Conservation (phyloP, 2,888 invertebrate species). For the Sarcophaga carnaria region DNA sequence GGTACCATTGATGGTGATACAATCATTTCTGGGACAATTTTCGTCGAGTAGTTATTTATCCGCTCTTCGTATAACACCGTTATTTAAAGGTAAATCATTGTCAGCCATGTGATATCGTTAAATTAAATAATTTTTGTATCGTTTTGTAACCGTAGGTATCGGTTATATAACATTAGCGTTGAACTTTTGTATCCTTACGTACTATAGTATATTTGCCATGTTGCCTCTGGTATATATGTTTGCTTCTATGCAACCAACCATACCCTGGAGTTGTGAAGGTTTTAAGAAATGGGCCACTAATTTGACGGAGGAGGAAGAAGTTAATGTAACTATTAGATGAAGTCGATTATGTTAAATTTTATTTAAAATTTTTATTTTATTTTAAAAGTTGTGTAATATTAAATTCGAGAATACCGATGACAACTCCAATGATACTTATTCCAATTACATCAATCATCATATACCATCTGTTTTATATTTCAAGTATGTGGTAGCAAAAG, state of each 20-base stretch:
- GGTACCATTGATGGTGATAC: slow-evolving; percentile 93
- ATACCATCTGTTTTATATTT: slow-evolving; percentile 76
- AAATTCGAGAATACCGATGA: slow-evolving; percentile 38
- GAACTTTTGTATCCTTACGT: slow-evolving; percentile 89
- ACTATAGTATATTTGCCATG: slow-evolving; percentile 91
- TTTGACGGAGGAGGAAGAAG: slow-evolving; percentile 58
- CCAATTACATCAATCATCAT: slow-evolving; percentile 59
- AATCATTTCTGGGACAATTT: slow-evolving; percentile 94
- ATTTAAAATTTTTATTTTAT: neutral
- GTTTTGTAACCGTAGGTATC: slow-evolving; percentile 84
- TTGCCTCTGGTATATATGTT: slow-evolving; percentile 91
- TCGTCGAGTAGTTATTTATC: slow-evolving; percentile 91
- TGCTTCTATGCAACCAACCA: slow-evolving; percentile 85
- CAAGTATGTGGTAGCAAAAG: slow-evolving; percentile 66
- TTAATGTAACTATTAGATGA: slow-evolving; percentile 52
- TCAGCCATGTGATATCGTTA: neutral
- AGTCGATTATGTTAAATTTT: neutral
- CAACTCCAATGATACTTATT: slow-evolving; percentile 11
- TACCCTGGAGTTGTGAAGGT: slow-evolving; percentile 92
- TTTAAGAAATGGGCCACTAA: slow-evolving; percentile 64
- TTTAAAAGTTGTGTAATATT: slow-evolving; percentile 43
- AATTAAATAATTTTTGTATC: neutral
- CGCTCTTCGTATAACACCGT: slow-evolving; percentile 89
- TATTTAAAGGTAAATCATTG: slow-evolving; percentile 89
- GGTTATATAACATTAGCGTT: slow-evolving; percentile 91